These are phyloP conservation scores for Clivina fossor DNA, from an alignment of 2,888 invertebrate species.

Conservation along the genomic window DNA sequence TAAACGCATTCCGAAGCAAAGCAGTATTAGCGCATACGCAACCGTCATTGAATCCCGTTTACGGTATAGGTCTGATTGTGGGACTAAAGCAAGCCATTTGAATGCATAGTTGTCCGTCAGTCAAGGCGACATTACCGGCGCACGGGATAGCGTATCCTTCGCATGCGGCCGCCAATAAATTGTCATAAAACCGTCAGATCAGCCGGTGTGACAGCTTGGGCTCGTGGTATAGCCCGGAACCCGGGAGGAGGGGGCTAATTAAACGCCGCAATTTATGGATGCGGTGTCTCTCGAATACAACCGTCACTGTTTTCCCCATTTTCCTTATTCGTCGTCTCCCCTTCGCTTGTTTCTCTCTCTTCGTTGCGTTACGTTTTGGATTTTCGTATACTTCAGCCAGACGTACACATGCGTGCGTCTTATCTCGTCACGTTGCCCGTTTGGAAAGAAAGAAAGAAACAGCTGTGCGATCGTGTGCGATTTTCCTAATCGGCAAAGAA, in stretches of 20 bases:
- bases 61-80: constrained; percentile 36
- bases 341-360: neutral
- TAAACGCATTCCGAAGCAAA: neutral
- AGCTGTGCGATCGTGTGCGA: neutral
- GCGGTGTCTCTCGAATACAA: constrained; percentile 52
- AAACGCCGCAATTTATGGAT: constrained; percentile 55
- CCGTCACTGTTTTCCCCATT: no score
- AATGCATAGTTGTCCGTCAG: constrained; percentile 75
- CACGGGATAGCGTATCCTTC: constrained; percentile 54
- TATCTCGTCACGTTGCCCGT: neutral
- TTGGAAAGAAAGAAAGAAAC: neutral
- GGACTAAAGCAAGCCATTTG: constrained; percentile 71
- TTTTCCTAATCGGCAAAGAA: neutral
- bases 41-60: constrained; percentile 11
- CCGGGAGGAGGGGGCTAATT: constrained; percentile 47
- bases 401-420: neutral
- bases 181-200: constrained; percentile 74
- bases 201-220: constrained; percentile 66
- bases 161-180: constrained; percentile 59
- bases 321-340: no score
- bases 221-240: constrained; percentile 13
- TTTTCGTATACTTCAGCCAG: neutral
- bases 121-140: constrained; percentile 63
- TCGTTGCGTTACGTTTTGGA: neutral
- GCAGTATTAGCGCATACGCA: constrained; percentile 4